Evolutionary conservation across 2,113 vertebrate genomes (phyloP).

Genomic region (Ictalurus furcatus): DNA sequence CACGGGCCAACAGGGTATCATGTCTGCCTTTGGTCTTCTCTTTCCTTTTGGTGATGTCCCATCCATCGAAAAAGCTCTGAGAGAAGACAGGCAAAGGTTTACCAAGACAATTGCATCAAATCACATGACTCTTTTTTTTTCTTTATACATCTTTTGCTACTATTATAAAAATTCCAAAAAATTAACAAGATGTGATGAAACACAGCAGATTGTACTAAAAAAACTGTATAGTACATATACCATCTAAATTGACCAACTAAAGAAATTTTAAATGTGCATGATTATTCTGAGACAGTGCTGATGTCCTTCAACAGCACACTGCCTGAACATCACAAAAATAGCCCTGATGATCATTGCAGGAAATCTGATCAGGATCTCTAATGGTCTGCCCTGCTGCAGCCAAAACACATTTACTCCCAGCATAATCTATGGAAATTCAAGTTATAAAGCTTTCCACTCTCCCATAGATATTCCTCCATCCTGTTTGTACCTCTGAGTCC

Average conservation of each 20-base stretch:
- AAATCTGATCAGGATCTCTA: not conserved
- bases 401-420: slow-evolving; percentile 5
- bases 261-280: not conserved
- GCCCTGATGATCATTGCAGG: not conserved
- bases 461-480: slow-evolving; percentile 62
- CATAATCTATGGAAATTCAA: slow-evolving; percentile 64
- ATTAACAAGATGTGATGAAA: not conserved
- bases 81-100: slow-evolving; percentile 20
- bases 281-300: not conserved
- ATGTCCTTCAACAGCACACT: not conserved
- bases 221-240: not conserved
- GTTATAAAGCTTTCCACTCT: slow-evolving; percentile 67
- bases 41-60: slow-evolving; percentile 94
- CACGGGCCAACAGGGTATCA: slow-evolving; percentile 70
- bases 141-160: not conserved
- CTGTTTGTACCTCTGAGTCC: slow-evolving; percentile 66
- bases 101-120: not conserved
- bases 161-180: not conserved
- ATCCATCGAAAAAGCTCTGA: slow-evolving; percentile 95
- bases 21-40: slow-evolving; percentile 87
- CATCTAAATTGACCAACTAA: not conserved
- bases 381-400: not conserved
- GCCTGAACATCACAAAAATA: not conserved
- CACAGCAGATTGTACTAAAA: not conserved
- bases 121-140: not conserved